Conservation (phyloP, 2,888 invertebrate species). For the Drosophila picticornis region DNA sequence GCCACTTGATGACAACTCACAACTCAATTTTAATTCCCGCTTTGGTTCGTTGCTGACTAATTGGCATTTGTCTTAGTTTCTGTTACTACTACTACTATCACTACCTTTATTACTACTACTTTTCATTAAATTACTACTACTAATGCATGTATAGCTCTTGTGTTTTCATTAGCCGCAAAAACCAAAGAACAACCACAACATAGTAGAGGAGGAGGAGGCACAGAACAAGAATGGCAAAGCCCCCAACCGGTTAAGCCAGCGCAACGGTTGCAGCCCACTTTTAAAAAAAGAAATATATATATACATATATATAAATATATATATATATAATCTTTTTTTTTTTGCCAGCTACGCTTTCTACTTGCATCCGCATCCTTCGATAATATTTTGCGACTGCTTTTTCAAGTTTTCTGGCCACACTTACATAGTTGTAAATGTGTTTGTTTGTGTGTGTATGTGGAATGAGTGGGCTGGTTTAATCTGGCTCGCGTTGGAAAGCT, state of each 20-base stretch:
- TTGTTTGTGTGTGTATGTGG: not conserved
- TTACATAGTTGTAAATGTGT: slow-evolving; percentile 4
- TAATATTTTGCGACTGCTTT: slow-evolving; percentile 24
- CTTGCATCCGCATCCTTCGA: slow-evolving; percentile 60
- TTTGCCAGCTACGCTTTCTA: slow-evolving; percentile 52
- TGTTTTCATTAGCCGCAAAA: slow-evolving; percentile 75
- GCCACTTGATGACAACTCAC: slow-evolving; percentile 55
- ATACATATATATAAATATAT: not conserved
- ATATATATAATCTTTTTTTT: slow-evolving; percentile 3
- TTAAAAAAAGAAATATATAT: no score
- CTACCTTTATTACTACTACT: slow-evolving; percentile 32
- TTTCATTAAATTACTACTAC: slow-evolving; percentile 44
- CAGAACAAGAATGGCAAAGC: slow-evolving; percentile 43
- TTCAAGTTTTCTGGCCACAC: slow-evolving; percentile 27
- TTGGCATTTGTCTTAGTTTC: slow-evolving; percentile 61
- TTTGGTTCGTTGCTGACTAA: slow-evolving; percentile 55
- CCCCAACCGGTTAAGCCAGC: slow-evolving; percentile 48
- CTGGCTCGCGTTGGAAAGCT: slow-evolving; percentile 14
- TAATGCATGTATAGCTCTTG: slow-evolving; percentile 38
- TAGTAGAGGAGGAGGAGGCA: slow-evolving; percentile 30
- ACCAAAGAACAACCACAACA: slow-evolving; percentile 27
- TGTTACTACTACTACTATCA: slow-evolving; percentile 6
- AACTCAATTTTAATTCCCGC: slow-evolving; percentile 25
- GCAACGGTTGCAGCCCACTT: slow-evolving; percentile 54
- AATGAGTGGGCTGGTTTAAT: slow-evolving; percentile 12